phyloP scores from a whole-genome alignment of 2,888 invertebrate species.

The Drosophila antonietae region DNA sequence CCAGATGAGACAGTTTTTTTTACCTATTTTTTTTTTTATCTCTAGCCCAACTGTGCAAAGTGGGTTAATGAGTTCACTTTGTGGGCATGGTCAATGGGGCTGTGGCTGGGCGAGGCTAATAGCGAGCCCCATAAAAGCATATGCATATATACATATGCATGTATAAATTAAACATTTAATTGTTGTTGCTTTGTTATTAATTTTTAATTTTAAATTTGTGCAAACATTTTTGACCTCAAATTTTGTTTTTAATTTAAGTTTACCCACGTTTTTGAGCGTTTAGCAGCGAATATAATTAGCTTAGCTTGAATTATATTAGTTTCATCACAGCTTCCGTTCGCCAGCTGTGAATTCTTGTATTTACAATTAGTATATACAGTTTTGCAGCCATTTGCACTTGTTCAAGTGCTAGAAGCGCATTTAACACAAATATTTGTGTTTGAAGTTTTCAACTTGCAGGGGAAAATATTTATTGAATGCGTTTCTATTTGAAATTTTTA shows the following conservation, averaged over 20 bases:
- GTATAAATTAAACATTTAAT: constrained; percentile 5
- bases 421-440: neutral
- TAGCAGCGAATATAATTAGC: constrained; percentile 11
- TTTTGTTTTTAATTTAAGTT: constrained; percentile 38
- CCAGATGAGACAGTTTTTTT: constrained; percentile 62
- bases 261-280: constrained; percentile 29
- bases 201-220: constrained; percentile 25
- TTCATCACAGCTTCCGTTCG: constrained; percentile 28
- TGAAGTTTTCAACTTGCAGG: neutral
- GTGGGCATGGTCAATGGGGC: constrained; percentile 16
- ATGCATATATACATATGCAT: constrained; percentile 5
- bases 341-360: neutral
- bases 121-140: constrained; percentile 23
- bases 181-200: constrained; percentile 5
- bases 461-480: neutral
- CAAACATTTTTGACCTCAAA: constrained; percentile 28
- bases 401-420: no score
- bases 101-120: constrained; percentile 27
- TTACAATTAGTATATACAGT: neutral
- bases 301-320: constrained; percentile 30
- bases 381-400: neutral
- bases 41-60: constrained; percentile 54
- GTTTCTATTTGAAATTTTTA: neutral
- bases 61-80: constrained; percentile 78
- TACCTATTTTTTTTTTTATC: constrained; percentile 26